phyloP scores from a whole-genome alignment of 2,888 invertebrate species.

The Embidobia sp. region DNA sequence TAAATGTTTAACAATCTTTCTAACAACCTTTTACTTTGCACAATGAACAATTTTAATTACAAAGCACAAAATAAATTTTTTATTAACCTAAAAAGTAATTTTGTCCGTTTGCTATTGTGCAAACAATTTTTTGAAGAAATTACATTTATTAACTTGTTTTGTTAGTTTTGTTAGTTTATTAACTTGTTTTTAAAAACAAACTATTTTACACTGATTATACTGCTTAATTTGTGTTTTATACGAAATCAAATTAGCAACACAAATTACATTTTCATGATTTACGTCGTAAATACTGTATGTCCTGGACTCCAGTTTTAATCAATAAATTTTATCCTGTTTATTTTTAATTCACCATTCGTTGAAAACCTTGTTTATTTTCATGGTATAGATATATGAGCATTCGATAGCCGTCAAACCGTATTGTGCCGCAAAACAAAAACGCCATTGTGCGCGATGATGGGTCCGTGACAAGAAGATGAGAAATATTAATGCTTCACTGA shows the following conservation, averaged over 20 bases:
- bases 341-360: slow-evolving; percentile 22
- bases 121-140: too few species aligned
- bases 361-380: slow-evolving; percentile 29
- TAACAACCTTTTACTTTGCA: too few species aligned
- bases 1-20: too few species aligned
- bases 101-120: too few species aligned
- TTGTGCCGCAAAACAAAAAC: slow-evolving; percentile 41
- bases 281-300: slow-evolving; percentile 7
- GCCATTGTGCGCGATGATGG: slow-evolving; percentile 37
- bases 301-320: neutral
- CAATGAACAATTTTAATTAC: neutral
- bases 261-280: neutral
- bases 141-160: too few species aligned
- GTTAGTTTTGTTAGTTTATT: too few species aligned
- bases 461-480: slow-evolving; percentile 40
- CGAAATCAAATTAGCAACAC: too few species aligned
- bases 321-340: slow-evolving; percentile 2
- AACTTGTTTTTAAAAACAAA: too few species aligned
- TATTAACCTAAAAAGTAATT: too few species aligned
- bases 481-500: slow-evolving; percentile 45
- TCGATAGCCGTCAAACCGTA: slow-evolving; percentile 36
- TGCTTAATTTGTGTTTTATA: too few species aligned
- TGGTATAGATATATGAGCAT: slow-evolving; percentile 26
- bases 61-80: neutral
- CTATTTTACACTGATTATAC: too few species aligned